Base-by-base conservation (phyloP, 2,888 invertebrate species). In the Andrena trimmerana region DNA sequence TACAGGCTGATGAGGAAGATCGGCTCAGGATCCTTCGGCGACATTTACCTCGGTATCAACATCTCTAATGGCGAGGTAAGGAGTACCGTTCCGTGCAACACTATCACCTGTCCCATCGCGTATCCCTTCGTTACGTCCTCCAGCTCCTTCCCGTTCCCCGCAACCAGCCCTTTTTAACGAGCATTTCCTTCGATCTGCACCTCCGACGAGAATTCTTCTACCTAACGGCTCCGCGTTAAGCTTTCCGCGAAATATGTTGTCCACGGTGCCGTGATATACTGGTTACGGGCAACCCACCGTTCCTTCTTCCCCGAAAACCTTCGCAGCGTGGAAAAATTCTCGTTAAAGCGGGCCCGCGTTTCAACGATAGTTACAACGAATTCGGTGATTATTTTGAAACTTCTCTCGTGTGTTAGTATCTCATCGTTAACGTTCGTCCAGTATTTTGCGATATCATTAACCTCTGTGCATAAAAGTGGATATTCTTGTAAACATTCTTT, bases 21-120 rank as follows among this genome's bases (percentile, higher is more conserved):
- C 94, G 99, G 99, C 93, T 99, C 99, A 95, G 99, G 99, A 91
- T 99, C 99, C 89, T 99, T 99, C 94, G 99, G 99, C 93, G 99
- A 99, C 95, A 99, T 99, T 95, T 99, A 98, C 95, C 96, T 99
- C 94, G 99, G 98, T 90, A 97, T 98, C 95, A 97, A 98, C 95
- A 96, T 97, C 94, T 96, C 96, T 94, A 98, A 97, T 96, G 98
- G 98, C 94, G 98, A 98, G 96, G 97, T 97, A 95, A 96, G 94
- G 63, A 84, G 72, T 86, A 85, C 68, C 78, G 78, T 85, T 87
- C 75, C 67, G 62, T 62, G 52, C 7, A 70, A 79, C 65, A 81
- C 57, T 27, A 57, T 67, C 76, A 80, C 29, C 78, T 77, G 59
- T 50, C 27, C 57, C 81, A 75, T 60, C 84, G 59, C 65, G 33